phyloP scores from a whole-genome alignment of 2,888 invertebrate species.

The Meiosimyza decipiens region DNA sequence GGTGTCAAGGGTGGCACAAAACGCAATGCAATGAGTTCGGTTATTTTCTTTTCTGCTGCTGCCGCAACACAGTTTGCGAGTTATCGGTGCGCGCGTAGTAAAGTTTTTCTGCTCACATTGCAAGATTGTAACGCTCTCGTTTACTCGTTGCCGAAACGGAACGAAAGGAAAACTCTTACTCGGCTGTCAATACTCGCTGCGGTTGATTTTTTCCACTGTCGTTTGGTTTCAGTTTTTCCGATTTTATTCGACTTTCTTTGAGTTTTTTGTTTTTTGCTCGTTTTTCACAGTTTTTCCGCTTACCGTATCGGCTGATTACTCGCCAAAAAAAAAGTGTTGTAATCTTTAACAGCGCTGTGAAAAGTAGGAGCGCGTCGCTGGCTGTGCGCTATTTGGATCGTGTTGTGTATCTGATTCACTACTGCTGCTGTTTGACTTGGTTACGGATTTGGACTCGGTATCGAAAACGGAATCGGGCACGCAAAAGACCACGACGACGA shows the following conservation, averaged over 20 bases:
- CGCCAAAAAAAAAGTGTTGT: constrained; percentile 28
- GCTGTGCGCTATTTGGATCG: constrained; percentile 11
- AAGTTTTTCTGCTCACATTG: neutral
- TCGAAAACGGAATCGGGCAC: constrained; percentile 38
- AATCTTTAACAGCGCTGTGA: constrained; percentile 6
- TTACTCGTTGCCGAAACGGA: neutral
- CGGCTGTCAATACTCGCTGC: neutral
- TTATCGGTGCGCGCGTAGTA: constrained; percentile 12
- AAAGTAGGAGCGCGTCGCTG: neutral
- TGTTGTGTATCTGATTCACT: constrained; percentile 42
- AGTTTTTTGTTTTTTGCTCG: too few species aligned
- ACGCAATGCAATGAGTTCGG: too few species aligned
- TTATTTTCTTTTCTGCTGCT: too few species aligned
- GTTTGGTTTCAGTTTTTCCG: too few species aligned
- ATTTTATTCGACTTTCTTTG: too few species aligned
- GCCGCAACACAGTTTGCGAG: constrained; percentile 7
- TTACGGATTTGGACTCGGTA: constrained; percentile 44
- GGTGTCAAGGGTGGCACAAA: too few species aligned
- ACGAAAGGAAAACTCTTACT: constrained; percentile 26
- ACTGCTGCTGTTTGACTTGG: constrained; percentile 41
- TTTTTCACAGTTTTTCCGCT: neutral
- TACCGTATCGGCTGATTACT: neutral
- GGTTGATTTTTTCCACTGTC: neutral
- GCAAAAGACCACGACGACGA: constrained; percentile 5
- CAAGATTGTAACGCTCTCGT: too few species aligned